A percentile compares a stretch with the other conserved stretches of the same genome.
Conservation (phyloP, 2,797 vertebrate species). For the Phoxinus dragarum region DNA sequence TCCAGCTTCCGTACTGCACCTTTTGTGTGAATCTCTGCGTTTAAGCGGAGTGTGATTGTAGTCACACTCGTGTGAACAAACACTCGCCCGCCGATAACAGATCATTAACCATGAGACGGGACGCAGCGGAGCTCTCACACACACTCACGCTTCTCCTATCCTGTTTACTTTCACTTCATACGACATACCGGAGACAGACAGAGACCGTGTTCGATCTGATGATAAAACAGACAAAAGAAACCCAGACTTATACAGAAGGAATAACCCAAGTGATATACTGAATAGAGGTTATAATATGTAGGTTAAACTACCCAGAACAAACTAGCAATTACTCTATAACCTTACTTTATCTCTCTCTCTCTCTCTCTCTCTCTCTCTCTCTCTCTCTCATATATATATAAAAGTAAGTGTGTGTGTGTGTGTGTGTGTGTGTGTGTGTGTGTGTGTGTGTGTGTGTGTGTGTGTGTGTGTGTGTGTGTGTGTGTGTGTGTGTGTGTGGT, state of each 20-base stretch:
- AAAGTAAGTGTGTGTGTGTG: too few species aligned
- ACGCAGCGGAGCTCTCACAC: background rate
- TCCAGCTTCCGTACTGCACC: background rate
- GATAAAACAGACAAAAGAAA: background rate
- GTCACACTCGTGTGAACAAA: conserved; percentile 30
- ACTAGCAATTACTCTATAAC: background rate
- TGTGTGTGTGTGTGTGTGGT: background rate
- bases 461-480: background rate
- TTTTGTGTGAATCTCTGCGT: conserved; percentile 16
- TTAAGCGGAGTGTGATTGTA: conserved; percentile 3
- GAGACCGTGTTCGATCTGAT: background rate
- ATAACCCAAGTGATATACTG: too few species aligned
- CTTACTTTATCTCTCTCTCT: too few species aligned
- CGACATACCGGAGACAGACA: background rate
- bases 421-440: too few species aligned
- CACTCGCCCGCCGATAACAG: background rate
- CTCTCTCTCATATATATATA: too few species aligned
- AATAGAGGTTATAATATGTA: too few species aligned
- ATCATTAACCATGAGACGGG: conserved; percentile 33
- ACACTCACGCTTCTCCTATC: background rate
- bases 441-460: too few species aligned
- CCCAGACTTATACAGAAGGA: background rate
- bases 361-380: too few species aligned
- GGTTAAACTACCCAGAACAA: background rate
- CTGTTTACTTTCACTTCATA: conserved; percentile 16